Evolutionary conservation across 2,888 invertebrate species (phyloP), one percentile per base, ranked within the genome.

Genomic region (Orthosia gracilis): DNA sequence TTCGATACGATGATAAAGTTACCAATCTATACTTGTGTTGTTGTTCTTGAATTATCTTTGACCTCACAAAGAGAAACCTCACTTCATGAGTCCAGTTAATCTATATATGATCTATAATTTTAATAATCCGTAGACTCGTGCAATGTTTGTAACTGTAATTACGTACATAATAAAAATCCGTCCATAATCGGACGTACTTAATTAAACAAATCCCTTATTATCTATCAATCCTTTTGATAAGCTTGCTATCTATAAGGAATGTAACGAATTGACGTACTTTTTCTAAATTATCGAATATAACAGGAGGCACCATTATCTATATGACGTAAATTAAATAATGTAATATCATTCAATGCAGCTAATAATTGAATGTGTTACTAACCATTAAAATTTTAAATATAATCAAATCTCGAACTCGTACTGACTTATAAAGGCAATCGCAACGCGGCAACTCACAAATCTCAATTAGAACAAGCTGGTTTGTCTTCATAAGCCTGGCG

Each of bases 121-220:
- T 4, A 31, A 9, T 40, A 40, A 40, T 40, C 40, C 40, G 40
- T 40, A 40, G 9, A 0, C 40, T 40, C 40, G 9, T 3, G 40
- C 40, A 9, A 40, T 40, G 7, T 40, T 40, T 15, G n/a, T 40
- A n/a, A 40, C n/a, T 1, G 17, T 15, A 17, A 4, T 49, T 40
- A 15, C 4, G 31, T 4, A 5, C 11, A 52, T 13, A 40, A 40
- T 40, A 9, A 67, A n/a, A 18, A 50, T 76, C 9, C 9, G 4
- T 17, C 21, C 15, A 45, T 80, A 57, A 69, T 79, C 69, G 65
- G 45, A 11, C 21, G 11, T 52, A 58, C 13, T 15, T 73, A 61
- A 71, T 61, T 64, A 61, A 40, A 11, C 18, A 62, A 80, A 75
- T 63, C 40, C 75, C 11, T 61, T 17, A 66, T 80, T 62, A 74